These are phyloP conservation scores for Oncorhynchus keta DNA, from an alignment of 2,113 vertebrate species.

Conservation along the genomic window DNA sequence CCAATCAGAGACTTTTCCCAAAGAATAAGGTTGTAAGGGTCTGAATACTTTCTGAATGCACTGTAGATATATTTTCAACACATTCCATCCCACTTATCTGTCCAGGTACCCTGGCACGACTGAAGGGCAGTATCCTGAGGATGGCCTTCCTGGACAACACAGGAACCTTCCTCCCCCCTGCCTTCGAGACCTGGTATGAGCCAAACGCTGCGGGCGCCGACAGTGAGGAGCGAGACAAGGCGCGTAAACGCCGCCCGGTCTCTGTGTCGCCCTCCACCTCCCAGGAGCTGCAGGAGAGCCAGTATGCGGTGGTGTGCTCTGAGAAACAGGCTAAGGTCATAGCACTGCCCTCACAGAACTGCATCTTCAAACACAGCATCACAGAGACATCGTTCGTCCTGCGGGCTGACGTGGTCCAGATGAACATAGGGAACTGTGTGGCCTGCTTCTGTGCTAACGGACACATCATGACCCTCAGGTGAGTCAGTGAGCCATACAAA, in stretches of 20 bases:
- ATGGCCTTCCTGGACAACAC: conserved; percentile 91
- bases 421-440: conserved; percentile 87
- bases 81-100: conserved; percentile 14
- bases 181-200: conserved; percentile 89
- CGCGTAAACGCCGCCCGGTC: conserved; percentile 88
- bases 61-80: too few relatives aligned
- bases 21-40: too few relatives aligned
- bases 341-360: conserved; percentile 91
- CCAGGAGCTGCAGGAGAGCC: conserved; percentile 93
- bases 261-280: conserved; percentile 94
- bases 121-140: conserved; percentile 90
- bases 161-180: conserved; percentile 82
- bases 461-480: conserved; percentile 99
- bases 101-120: conserved; percentile 87
- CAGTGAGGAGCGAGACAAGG: conserved; percentile 90
- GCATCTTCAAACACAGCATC: conserved; percentile 95
- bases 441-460: conserved; percentile 98
- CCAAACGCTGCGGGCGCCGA: conserved; percentile 84
- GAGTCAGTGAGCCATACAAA: conserved; percentile 42
- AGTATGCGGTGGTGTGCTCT: conserved; percentile 96
- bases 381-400: conserved; percentile 97
- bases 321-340: conserved; percentile 99
- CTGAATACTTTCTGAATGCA: too few relatives aligned
- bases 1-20: too few relatives aligned
- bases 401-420: conserved; percentile 88